A percentile compares a stretch with the other conserved stretches of the same genome.
phyloP scores from a whole-genome alignment of 2,888 invertebrate genomes.

The Lasioglossum zephyrum region DNA sequence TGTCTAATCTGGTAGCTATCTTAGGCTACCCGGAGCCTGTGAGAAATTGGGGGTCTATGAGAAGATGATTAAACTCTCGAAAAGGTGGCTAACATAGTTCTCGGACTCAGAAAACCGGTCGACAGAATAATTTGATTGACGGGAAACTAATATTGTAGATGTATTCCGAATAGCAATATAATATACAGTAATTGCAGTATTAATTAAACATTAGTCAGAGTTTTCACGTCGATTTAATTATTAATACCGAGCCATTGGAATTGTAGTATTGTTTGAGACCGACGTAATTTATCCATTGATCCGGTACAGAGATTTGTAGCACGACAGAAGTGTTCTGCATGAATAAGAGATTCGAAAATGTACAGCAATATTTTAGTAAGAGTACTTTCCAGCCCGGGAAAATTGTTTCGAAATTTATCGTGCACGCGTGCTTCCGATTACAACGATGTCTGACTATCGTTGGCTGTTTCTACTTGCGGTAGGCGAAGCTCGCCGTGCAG shows the following conservation, averaged over 20 bases:
- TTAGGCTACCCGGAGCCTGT: neutral
- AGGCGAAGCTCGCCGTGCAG: neutral
- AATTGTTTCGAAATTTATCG: conserved; percentile 6
- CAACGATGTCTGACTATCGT: neutral
- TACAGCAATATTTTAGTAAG: neutral
- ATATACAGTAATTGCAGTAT: neutral
- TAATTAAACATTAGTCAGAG: neutral
- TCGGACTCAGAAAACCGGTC: neutral
- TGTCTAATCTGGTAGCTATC: neutral
- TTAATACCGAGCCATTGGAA: neutral
- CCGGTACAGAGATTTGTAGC: neutral
- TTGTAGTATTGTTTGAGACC: neutral
- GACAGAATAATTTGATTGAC: neutral
- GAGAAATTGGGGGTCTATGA: neutral
- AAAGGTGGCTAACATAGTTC: neutral
- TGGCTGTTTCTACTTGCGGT: neutral
- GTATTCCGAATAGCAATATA: too few relatives aligned
- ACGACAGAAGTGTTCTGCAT: neutral
- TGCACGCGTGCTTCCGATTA: conserved; percentile 6
- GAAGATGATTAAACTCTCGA: neutral
- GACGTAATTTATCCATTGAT: neutral
- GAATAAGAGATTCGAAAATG: neutral
- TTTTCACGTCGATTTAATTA: neutral
- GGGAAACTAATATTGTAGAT: neutral
- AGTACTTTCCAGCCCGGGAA: neutral